Evolutionary conservation across 1,140 invertebrate species (phyloP), one percentile per base, ranked within the genome.

Genomic region (Rhyacophila brunnea): DNA sequence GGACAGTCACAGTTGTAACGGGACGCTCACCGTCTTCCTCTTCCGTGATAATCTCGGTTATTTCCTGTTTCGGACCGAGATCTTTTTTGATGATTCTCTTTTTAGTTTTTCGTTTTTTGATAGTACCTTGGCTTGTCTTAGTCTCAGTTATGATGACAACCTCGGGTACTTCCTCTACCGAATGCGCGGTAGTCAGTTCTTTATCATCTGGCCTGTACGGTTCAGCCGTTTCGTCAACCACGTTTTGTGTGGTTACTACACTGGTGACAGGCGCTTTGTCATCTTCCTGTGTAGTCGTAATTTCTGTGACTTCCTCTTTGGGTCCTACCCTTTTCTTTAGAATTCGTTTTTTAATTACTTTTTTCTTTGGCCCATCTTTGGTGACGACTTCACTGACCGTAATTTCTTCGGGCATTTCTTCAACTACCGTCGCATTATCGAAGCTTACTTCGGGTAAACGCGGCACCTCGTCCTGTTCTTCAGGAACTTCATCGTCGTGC

Each of bases 351-450:
- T 65, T 71, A 1, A 67, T 62, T 36, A 51, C 67, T 58, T 73
- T 74, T 20, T 71, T 71, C 55, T 55, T 68, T 2, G 71, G 70
- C 23, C 74, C 71, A 48, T 71, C 67, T 36, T 71, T 59, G 2
- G 70, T 67, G 4, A 68, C 60, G 38, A 71, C 69, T 64, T 78
- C 72, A 28, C 73, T 66, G 15, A 78, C 70, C 3, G 71, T 60
- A 11, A 71, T 70, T 68, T 82, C 77, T 55, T 75, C 70, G 1
- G 73, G 71, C 35, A 68, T 44, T 55, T 69, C 67, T 42, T 62
- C 35, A 14, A 67, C 15, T 6, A 28, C 23, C 9, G 23, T 9
- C 23, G 23, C 23, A 28, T 28, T 28, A 9, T 28, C 23, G 23
- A 28, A 28, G 23, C 23, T 28, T 3, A 28, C 23, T 9, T 28